Conservation (phyloP, 2,113 vertebrate genomes). For the Theristicus caerulescens region DNA sequence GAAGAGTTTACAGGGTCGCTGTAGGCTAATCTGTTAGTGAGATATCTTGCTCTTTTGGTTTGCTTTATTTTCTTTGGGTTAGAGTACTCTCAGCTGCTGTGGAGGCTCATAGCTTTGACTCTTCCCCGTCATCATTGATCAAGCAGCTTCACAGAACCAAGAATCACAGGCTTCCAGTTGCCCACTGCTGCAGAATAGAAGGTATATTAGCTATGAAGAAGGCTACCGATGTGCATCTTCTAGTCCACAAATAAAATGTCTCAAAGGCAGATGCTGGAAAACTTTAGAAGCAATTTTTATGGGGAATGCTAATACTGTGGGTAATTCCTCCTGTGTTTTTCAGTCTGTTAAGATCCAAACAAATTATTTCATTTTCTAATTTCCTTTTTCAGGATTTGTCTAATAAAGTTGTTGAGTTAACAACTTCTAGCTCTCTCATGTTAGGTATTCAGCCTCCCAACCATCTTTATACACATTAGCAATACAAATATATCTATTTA, state of each 20-base stretch:
- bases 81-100: constrained; percentile 7
- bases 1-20: constrained; percentile 32
- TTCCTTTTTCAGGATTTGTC: not conserved
- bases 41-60: constrained; percentile 45
- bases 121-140: constrained; percentile 6
- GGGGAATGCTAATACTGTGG: not conserved
- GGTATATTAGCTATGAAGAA: not conserved
- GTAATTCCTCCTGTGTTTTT: not conserved
- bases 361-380: not conserved
- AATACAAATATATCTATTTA: not conserved
- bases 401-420: not conserved
- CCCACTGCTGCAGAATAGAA: not conserved
- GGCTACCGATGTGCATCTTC: not conserved
- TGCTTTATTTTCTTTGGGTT: constrained; percentile 63
- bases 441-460: not conserved
- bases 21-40: constrained; percentile 52
- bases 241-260: not conserved
- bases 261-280: not conserved
- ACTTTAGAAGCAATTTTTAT: not conserved
- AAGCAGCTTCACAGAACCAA: not conserved
- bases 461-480: not conserved
- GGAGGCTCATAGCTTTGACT: constrained; percentile 9
- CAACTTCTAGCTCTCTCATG: not conserved
- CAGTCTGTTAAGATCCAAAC: not conserved
- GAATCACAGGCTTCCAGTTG: not conserved